A percentile compares a stretch with the other conserved stretches of the same genome.
These are phyloP conservation scores for Acronicta alni DNA, from an alignment of 2,888 invertebrate genomes.

Conservation along the genomic window DNA sequence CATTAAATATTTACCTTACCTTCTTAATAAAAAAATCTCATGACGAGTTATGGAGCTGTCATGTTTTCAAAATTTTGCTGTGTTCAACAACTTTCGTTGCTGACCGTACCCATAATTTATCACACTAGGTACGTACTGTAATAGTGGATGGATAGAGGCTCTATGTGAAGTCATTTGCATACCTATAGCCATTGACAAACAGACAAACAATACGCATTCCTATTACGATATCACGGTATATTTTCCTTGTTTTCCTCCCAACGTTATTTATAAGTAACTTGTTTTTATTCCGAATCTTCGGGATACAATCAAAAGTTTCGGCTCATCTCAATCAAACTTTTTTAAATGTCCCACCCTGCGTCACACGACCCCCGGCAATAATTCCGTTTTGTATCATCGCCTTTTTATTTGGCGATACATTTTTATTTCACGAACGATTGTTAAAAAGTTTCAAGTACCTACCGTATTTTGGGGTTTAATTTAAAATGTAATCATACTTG, in stretches of 20 bases:
- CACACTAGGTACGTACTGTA: too few relatives aligned
- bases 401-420: slow-evolving; percentile 77
- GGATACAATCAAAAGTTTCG: slow-evolving; percentile 85
- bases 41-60: too few relatives aligned
- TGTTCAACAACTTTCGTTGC: too few relatives aligned
- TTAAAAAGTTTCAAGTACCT: slow-evolving; percentile 64
- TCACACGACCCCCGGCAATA: slow-evolving; percentile 66
- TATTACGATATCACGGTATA: slow-evolving; percentile 36
- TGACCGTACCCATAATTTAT: too few relatives aligned
- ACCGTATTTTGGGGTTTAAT: slow-evolving; percentile 44
- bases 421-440: slow-evolving; percentile 68
- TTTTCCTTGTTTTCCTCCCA: slow-evolving; percentile 57
- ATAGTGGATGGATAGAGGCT: too few relatives aligned
- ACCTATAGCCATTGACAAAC: slow-evolving; percentile 5
- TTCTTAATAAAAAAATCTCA: too few relatives aligned
- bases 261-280: slow-evolving; percentile 75
- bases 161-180: too few relatives aligned
- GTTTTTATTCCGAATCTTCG: slow-evolving; percentile 78
- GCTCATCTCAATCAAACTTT: slow-evolving; percentile 86
- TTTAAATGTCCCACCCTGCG: slow-evolving; percentile 78
- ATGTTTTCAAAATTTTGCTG: too few relatives aligned
- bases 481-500: slow-evolving; percentile 35
- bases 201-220: slow-evolving; percentile 23
- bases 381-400: slow-evolving; percentile 77
- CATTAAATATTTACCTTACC: too few relatives aligned